Evolutionary conservation across 53 echinoderm and acorn worm genomes (phyloP).

Genomic region (Paracentrotus lividus): DNA sequence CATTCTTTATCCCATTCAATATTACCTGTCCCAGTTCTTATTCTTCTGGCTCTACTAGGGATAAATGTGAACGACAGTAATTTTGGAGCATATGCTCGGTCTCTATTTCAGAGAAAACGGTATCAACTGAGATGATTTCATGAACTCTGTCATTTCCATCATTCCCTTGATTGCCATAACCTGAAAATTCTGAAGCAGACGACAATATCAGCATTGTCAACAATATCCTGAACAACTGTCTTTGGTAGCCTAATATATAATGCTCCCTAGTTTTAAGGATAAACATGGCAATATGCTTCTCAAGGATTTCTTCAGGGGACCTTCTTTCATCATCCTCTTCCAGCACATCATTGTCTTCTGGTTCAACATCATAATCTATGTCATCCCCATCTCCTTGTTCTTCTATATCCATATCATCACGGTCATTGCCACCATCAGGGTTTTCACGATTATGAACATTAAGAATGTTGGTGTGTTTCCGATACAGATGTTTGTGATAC

Average conservation of each 20-base stretch:
- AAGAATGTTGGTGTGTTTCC: too few relatives aligned
- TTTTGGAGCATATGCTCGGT: conserved; percentile 63
- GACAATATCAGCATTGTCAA: conserved; percentile 44
- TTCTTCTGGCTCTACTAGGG: conserved; percentile 64
- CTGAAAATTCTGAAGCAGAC: too few relatives aligned
- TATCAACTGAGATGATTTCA: conserved; percentile 23
- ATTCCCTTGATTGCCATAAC: neutral
- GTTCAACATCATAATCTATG: too few relatives aligned
- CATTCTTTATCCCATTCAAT: conserved; percentile 68
- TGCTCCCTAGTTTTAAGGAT: conserved; percentile 72
- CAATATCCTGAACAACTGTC: conserved; percentile 65
- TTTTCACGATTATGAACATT: too few relatives aligned
- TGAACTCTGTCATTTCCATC: neutral
- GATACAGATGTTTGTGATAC: too few relatives aligned
- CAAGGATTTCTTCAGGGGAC: conserved; percentile 10
- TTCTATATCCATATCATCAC: too few relatives aligned
- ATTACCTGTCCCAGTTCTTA: conserved; percentile 68
- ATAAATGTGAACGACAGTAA: conserved; percentile 67
- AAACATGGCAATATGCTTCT: conserved; percentile 71
- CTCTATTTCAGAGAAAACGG: conserved; percentile 35
- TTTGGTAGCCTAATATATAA: conserved; percentile 66
- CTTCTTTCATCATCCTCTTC: too few relatives aligned
- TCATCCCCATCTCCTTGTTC: too few relatives aligned
- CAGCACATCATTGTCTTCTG: too few relatives aligned
- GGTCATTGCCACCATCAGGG: too few relatives aligned